These are phyloP conservation scores for Pygmarrhopalites habei DNA, from an alignment of 1,140 invertebrate genomes.

Conservation along the genomic window DNA sequence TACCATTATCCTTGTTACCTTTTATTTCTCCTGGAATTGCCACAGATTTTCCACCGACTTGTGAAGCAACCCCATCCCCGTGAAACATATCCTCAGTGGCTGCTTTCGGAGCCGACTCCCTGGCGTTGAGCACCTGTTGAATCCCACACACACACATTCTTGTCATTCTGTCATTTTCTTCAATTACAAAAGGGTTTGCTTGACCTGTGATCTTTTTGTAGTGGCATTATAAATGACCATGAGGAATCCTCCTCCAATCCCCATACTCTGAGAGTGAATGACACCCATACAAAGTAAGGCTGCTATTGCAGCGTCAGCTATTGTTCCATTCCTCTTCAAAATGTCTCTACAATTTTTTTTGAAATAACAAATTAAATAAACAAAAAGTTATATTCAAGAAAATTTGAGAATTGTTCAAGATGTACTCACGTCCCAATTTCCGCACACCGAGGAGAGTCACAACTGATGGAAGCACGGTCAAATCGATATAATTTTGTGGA, in stretches of 20 bases:
- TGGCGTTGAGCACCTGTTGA: conserved; percentile 46
- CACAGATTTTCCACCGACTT: conserved; percentile 56
- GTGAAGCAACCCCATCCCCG: conserved; percentile 47
- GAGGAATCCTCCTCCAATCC: conserved; percentile 77
- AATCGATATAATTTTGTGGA: no score
- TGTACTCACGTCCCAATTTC: no score
- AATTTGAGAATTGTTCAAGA: no score
- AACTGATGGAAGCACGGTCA: no score
- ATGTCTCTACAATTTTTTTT: conserved; percentile 68
- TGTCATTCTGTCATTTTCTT: no score
- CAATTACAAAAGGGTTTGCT: no score
- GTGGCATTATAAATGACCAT: conserved; percentile 65
- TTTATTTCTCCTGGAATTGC: conserved; percentile 84
- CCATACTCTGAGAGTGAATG: conserved; percentile 75
- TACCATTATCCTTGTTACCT: no score
- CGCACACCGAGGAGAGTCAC: no score
- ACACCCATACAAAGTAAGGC: conserved; percentile 78
- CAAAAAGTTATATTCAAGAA: no score
- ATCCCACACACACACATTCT: no score
- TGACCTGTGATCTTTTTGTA: no score
- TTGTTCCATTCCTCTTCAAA: conserved; percentile 64
- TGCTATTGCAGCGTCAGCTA: conserved; percentile 78
- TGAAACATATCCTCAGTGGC: conserved; percentile 63
- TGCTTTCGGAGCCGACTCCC: conserved; percentile 68
- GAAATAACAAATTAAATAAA: no score